phyloP scores from a whole-genome alignment of 2,888 invertebrate genomes.

The Epirrita christyi region DNA sequence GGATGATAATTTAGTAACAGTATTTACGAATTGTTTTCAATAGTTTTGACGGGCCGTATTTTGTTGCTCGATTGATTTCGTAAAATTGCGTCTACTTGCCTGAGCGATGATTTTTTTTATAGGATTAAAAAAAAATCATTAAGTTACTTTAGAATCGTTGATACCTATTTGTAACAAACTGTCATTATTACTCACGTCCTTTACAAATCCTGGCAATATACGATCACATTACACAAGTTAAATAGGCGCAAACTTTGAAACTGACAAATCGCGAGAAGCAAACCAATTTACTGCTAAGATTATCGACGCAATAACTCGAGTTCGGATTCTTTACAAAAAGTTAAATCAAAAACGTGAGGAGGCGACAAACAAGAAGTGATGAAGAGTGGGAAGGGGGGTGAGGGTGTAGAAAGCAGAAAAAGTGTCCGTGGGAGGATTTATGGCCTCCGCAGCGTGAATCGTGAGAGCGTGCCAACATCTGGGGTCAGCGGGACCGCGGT shows the following conservation, averaged over 20 bases:
- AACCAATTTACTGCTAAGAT: constrained; percentile 51
- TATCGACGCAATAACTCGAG: constrained; percentile 61
- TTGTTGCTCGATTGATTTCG: too few species aligned
- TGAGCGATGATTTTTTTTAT: too few species aligned
- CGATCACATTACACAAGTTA: constrained; percentile 21
- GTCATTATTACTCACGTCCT: constrained; percentile 2
- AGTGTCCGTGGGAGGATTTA: constrained; percentile 66
- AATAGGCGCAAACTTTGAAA: constrained; percentile 17
- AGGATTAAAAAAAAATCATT: too few species aligned
- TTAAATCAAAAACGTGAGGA: constrained; percentile 77
- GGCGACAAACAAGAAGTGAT: constrained; percentile 59
- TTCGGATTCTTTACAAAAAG: constrained; percentile 59
- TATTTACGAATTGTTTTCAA: constrained; percentile 1
- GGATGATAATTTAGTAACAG: neutral
- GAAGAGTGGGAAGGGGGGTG: constrained; percentile 21
- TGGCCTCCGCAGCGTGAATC: constrained; percentile 55
- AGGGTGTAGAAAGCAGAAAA: constrained; percentile 35
- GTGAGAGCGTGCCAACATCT: constrained; percentile 46
- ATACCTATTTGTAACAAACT: neutral
- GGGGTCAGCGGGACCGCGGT: constrained; percentile 21
- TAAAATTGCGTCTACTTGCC: too few species aligned
- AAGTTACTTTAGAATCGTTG: neutral
- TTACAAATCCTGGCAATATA: constrained; percentile 41
- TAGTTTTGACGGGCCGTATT: neutral
- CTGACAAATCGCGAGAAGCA: constrained; percentile 21